Evolutionary conservation across 2,888 invertebrate genomes (phyloP).

Genomic region (Eucriotettix oculatus): DNA sequence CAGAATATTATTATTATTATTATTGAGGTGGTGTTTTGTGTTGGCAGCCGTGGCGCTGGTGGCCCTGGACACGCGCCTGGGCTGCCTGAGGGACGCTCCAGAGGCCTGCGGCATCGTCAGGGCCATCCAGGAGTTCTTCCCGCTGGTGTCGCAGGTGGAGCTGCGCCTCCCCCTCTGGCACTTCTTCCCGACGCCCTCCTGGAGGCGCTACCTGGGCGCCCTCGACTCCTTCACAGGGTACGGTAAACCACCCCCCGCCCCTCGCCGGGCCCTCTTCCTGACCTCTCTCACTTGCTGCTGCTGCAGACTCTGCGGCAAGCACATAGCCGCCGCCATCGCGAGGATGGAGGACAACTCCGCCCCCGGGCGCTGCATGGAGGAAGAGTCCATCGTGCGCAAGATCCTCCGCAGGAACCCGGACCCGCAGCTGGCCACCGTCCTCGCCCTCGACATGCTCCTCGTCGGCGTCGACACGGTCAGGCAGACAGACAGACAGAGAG

Average conservation of each 20-base stretch:
- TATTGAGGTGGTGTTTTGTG: not conserved
- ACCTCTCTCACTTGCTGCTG: too few species aligned
- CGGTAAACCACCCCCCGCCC: constrained; percentile 16
- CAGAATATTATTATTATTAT: too few species aligned
- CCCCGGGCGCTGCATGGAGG: constrained; percentile 24
- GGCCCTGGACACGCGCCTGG: constrained; percentile 63
- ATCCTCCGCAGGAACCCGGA: constrained; percentile 37
- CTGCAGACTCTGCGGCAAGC: constrained; percentile 36
- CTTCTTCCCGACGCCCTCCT: constrained; percentile 49
- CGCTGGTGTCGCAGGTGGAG: constrained; percentile 58
- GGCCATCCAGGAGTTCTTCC: constrained; percentile 60
- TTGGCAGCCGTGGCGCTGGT: constrained; percentile 60
- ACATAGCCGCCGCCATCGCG: constrained; percentile 35
- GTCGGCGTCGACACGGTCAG: constrained; percentile 65
- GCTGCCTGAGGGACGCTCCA: constrained; percentile 43
- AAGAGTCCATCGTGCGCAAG: constrained; percentile 38
- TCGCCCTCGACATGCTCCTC: constrained; percentile 58
- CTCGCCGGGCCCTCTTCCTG: not conserved
- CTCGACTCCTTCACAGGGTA: constrained; percentile 56
- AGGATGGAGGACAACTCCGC: constrained; percentile 21
- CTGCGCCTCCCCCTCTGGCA: constrained; percentile 60
- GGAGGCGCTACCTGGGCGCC: constrained; percentile 51
- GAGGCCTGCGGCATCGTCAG: constrained; percentile 47
- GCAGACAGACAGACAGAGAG: too few species aligned
- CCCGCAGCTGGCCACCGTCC: constrained; percentile 45